Evolutionary conservation across 1,140 invertebrate genomes (phyloP), one percentile per base, ranked within the genome.

Genomic region (Cotesia glomerata): DNA sequence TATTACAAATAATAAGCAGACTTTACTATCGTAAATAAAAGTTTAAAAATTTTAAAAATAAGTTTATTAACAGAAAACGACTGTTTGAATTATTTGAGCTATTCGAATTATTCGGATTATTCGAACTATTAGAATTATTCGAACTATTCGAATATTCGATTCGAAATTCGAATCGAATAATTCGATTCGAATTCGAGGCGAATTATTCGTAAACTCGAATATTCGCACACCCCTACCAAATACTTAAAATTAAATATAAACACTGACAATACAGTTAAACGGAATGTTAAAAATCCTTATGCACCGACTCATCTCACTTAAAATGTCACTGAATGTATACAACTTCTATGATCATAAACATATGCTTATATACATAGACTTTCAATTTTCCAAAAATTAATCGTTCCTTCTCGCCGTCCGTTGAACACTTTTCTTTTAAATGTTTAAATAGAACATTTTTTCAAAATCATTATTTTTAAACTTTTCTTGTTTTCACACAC

Each of bases 241-340:
- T 7, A 51, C 52, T 63, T 45, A 65, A 14, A 5, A 72, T 16
- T 64, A 39, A 32, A 35, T 45, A 45, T 11, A 45, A 45, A 45
- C 39, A 45, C 39, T 45, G 5, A 45, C 39, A 45, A 7, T 45
- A 45, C 39, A 16, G 14, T 14, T 8, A 64, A 73, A 67, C 63
- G 58, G 58, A 71, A 34, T 45, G 69, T 69, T 68, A 59, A 63
- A 69, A 58, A 63, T 70, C 69, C 39, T 45, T 64, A 52, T 49
- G 75, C 72, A 64, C 65, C 5, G 45, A 63, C 9, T 39, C 39
- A 16, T 61, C 9, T 61, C 56, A 59, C 18, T 58, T 59, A 51
- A 36, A 39, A 9, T 66, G 14, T 59, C 51, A 69, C 67, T 72
- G 63, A 36, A 74, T 69, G 56, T 73, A 69, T 51, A 73, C 64